Evolutionary conservation across 2,888 invertebrate species (phyloP), one percentile per base, ranked within the genome.

Genomic region (Caenorhabditis uteleia): DNA sequence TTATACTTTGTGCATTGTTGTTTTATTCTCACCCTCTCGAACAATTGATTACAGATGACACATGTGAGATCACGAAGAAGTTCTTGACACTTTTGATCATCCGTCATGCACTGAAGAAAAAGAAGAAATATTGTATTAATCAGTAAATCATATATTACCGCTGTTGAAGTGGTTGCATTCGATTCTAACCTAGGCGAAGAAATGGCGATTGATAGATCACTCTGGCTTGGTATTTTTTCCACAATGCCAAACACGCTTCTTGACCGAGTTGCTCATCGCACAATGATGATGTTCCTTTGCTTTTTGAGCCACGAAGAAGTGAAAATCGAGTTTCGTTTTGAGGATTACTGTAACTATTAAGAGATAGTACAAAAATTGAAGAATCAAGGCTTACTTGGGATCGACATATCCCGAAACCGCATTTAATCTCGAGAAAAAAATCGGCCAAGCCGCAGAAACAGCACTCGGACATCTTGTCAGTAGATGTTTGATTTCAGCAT

Each of bases 241-340:
- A 99, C 21, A 98, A 88, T 85, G 92, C 92, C 87, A 97, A 89
- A 85, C 95, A 94, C 29, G 92, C 89, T 84, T 95, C 95, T 31
- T 83, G 78, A n/a, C 71, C 77, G 18, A 67, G 54, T 31, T 57
- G 66, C 31, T 72, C 72, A 4, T 68, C 72, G 47, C 77, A 78
- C 18, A 80, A 51, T n/a, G 77, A 71, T 10, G 70, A 71, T 1
- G 70, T 46, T 49, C 66, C 70, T 54, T 82, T 83, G 64, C 77
- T 77, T 62, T 82, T 82, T 68, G 84, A 85, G 73, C 91, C 90
- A 56, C 97, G 88, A 62, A 98, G 86, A 23, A 98, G 87, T 0
- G 95, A 95, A 0, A 95, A 95, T 73, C 97, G 89, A 82, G 94
- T 95, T 84, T 98, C 97, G 84, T 91, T 95, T 25, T 94, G 91